Percentiles rank a stretch among this genome's conserved stretches.
These are phyloP conservation scores for Sanderia malayensis DNA, from an alignment of 30 jellyfish, hydroid and myxozoan species.

Conservation along the genomic window DNA sequence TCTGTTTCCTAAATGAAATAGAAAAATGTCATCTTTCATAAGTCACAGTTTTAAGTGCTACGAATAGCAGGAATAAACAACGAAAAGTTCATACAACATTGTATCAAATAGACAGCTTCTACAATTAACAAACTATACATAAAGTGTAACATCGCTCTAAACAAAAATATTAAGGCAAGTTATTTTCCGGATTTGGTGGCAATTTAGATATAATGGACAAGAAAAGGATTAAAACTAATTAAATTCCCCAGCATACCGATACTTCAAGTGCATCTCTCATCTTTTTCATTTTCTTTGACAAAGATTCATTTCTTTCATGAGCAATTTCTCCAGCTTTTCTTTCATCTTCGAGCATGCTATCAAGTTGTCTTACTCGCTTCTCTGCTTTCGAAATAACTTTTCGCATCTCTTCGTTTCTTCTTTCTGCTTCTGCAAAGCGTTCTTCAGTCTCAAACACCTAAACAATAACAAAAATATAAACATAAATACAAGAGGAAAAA, in stretches of 20 bases:
- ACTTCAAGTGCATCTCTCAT: slow-evolving; percentile 61
- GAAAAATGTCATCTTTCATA: too few species aligned
- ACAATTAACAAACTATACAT: too few species aligned
- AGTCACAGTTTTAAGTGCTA: too few species aligned
- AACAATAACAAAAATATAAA: neutral
- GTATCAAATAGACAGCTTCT: too few species aligned
- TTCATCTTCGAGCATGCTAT: slow-evolving; percentile 57
- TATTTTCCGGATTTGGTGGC: too few species aligned
- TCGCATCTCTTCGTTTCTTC: slow-evolving; percentile 44
- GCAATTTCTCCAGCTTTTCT: slow-evolving; percentile 43
- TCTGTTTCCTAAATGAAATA: slow-evolving; percentile 65
- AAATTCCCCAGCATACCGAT: slow-evolving; percentile 58
- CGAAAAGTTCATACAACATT: too few species aligned
- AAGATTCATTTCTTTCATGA: slow-evolving; percentile 59
- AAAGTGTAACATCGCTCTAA: too few species aligned
- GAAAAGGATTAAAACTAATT: too few species aligned
- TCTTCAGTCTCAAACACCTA: slow-evolving; percentile 59
- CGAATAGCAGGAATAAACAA: too few species aligned
- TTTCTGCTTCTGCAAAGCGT: slow-evolving; percentile 39
- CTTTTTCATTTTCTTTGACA: slow-evolving; percentile 50
- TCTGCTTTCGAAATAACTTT: slow-evolving; percentile 51
- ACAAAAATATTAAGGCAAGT: too few species aligned
- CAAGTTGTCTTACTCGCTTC: slow-evolving; percentile 53
- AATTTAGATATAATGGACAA: too few species aligned
- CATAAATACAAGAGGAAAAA: neutral